These are phyloP conservation scores for Aphelocoma coerulescens DNA, from an alignment of 2,113 vertebrate genomes.

Conservation along the genomic window DNA sequence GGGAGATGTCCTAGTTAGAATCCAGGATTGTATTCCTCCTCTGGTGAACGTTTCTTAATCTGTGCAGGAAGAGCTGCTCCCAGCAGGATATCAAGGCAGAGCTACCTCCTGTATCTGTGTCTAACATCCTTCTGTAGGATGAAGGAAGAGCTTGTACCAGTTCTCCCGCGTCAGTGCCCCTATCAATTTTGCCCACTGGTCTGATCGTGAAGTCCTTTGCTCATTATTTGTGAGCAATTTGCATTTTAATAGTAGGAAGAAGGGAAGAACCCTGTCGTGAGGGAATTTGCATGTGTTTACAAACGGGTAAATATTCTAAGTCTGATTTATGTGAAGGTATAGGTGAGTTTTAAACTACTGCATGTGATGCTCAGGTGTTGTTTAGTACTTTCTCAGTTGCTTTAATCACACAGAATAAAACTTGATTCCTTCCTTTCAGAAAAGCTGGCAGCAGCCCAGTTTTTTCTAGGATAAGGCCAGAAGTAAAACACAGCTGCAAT, in stretches of 20 bases:
- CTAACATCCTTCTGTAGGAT: fast-evolving
- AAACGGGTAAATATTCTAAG: not conserved
- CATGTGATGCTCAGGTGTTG: not conserved
- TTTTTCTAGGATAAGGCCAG: not conserved
- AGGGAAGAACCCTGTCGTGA: not conserved
- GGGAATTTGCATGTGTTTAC: not conserved
- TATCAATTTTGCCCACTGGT: not conserved
- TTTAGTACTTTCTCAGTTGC: not conserved
- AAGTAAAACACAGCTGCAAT: not conserved
- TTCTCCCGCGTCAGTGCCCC: fast-evolving
- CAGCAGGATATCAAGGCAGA: not conserved
- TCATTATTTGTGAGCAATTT: not conserved
- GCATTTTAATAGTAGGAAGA: not conserved
- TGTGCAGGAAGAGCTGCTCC: not conserved
- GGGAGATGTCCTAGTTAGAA: not conserved
- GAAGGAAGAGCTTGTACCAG: not conserved
- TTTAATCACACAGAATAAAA: not conserved
- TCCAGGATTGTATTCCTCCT: not conserved
- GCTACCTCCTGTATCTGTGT: not conserved
- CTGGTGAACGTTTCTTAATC: not conserved
- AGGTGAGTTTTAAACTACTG: not conserved
- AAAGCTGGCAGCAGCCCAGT: not conserved
- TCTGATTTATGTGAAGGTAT: not conserved
- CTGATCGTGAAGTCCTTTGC: not conserved
- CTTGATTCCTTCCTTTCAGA: not conserved